Percentiles rank a stretch among this genome's conserved stretches.
phyloP scores from a whole-genome alignment of 2,888 invertebrate genomes.

The Oligia latruncula region DNA sequence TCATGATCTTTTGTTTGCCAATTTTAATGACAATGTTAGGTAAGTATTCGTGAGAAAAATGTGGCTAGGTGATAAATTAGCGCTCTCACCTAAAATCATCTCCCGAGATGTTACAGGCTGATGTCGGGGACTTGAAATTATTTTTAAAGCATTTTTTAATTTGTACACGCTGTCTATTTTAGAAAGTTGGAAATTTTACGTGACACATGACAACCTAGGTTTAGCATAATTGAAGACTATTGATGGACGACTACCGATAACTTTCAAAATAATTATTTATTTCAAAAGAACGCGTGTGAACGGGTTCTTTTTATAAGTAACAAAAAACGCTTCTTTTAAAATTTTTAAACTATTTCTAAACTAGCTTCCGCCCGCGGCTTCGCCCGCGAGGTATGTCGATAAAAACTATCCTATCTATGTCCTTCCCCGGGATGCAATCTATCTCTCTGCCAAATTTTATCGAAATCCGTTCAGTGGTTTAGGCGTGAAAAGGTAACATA shows the following conservation, averaged over 20 bases:
- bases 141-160: constrained; percentile 5
- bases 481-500: no score
- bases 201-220: background rate
- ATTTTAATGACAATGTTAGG: constrained; percentile 33
- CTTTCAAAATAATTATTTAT: background rate
- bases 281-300: background rate
- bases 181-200: background rate
- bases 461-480: no score
- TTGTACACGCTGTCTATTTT: background rate
- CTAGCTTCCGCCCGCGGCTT: no score
- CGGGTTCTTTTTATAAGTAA: no score
- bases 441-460: no score
- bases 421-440: no score
- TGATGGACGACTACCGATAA: background rate
- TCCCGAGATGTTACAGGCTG: background rate
- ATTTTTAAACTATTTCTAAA: no score
- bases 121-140: background rate
- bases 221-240: background rate
- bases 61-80: constrained; percentile 48
- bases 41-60: constrained; percentile 12
- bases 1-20: constrained; percentile 35
- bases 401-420: no score
- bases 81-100: constrained; percentile 41
- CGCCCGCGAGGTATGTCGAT: no score
- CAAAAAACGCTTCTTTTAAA: background rate